phyloP scores from a whole-genome alignment of 2,888 invertebrate genomes.

The Vanessa cardui region DNA sequence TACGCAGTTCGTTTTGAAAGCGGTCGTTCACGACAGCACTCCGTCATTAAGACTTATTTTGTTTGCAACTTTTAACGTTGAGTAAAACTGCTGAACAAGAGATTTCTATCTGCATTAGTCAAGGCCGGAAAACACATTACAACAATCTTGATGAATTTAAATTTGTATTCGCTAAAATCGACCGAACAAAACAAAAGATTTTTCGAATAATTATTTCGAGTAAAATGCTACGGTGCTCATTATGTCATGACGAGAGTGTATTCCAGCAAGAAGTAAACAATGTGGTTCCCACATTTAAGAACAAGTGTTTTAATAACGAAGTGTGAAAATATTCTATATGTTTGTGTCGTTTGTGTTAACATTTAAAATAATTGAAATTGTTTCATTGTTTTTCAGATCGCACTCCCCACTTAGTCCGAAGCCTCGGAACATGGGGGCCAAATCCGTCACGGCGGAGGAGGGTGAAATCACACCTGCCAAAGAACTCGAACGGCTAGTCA shows the following conservation, averaged over 20 bases:
- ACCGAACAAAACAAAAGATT: slow-evolving; percentile 6
- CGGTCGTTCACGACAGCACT: slow-evolving; percentile 17
- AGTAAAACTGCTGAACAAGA: background rate
- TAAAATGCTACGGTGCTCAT: background rate
- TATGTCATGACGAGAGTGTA: background rate
- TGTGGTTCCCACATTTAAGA: slow-evolving; percentile 5
- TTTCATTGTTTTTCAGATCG: slow-evolving; percentile 68
- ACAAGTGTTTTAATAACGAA: slow-evolving; percentile 9
- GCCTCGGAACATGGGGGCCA: slow-evolving; percentile 74
- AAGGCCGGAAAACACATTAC: slow-evolving; percentile 5
- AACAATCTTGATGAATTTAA: background rate
- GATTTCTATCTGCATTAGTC: background rate
- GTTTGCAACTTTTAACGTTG: background rate
- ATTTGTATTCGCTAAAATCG: slow-evolving; percentile 2
- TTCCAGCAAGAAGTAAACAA: slow-evolving; percentile 6
- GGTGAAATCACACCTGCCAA: slow-evolving; percentile 86
- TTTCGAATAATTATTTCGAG: background rate
- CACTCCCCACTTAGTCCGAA: slow-evolving; percentile 86
- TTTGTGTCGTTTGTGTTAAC: background rate
- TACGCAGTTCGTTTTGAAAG: slow-evolving; percentile 36
- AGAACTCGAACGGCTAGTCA: slow-evolving; percentile 89
- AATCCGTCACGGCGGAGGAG: slow-evolving; percentile 81
- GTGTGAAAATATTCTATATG: slow-evolving; percentile 9
- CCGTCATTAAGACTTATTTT: slow-evolving; percentile 16
- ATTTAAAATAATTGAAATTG: background rate